Conservation (phyloP, 2,888 invertebrate species). For the Pseudococcus viburni region DNA sequence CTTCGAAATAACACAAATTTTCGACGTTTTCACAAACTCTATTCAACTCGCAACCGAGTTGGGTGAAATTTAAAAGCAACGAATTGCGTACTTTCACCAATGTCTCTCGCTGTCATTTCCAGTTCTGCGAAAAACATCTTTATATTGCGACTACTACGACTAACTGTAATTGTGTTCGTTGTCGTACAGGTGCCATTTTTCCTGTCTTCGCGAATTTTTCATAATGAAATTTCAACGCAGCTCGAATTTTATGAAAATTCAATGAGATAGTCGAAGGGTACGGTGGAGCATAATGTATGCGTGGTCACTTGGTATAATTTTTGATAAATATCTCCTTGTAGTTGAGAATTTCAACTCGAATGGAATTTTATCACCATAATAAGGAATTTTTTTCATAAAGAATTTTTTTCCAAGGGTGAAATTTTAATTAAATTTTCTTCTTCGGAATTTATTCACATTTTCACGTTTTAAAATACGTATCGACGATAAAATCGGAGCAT, state of each 20-base stretch:
- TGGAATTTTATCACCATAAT: neutral
- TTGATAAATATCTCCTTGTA: neutral
- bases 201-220: neutral
- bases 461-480: neutral
- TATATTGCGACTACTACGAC: neutral
- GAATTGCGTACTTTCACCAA: neutral
- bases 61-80: neutral
- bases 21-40: neutral
- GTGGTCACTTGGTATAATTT: neutral
- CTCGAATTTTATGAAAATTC: neutral
- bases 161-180: neutral
- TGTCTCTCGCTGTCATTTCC: neutral
- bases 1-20: neutral
- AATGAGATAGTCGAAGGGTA: neutral
- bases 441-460: neutral
- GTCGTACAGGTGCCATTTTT: too few species aligned
- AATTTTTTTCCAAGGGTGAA: neutral
- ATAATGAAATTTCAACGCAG: neutral
- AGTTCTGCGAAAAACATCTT: neutral
- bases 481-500: neutral
- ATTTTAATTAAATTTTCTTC: conserved; percentile 3
- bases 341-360: neutral
- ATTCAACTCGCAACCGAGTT: neutral
- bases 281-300: neutral
- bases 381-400: neutral